A percentile compares a stretch with the other conserved stretches of the same genome.
Evolutionary conservation across 1,140 invertebrate species (phyloP).

Genomic region (Gonatopus flavifemur): DNA sequence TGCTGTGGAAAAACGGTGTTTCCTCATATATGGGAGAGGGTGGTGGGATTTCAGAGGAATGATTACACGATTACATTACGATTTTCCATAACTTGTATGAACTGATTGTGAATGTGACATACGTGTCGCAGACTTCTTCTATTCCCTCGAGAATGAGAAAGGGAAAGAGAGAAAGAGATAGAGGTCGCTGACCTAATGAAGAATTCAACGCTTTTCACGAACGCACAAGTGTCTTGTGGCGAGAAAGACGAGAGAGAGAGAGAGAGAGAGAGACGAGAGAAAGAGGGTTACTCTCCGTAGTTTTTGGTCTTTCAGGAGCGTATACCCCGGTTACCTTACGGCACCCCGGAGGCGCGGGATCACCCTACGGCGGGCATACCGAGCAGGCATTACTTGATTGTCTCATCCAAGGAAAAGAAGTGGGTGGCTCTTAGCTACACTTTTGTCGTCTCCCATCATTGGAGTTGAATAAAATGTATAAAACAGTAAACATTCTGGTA

Average conservation of each 20-base stretch:
- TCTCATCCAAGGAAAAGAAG: conserved; percentile 36
- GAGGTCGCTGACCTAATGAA: conserved; percentile 19
- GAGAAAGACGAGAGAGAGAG: too few relatives aligned
- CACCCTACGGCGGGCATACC: conserved; percentile 44
- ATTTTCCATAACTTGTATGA: too few relatives aligned
- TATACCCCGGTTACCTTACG: conserved; percentile 41
- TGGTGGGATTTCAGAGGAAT: not conserved
- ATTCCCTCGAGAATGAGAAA: not conserved
- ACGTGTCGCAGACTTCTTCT: too few relatives aligned
- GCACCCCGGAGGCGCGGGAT: conserved; percentile 41
- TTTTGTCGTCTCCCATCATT: too few relatives aligned
- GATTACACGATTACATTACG: too few relatives aligned
- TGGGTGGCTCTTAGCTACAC: too few relatives aligned
- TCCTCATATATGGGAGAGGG: not conserved
- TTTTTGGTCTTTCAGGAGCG: conserved; percentile 29
- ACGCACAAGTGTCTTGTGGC: too few relatives aligned
- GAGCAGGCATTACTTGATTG: conserved; percentile 58
- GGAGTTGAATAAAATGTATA: too few relatives aligned
- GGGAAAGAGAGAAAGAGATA: not conserved
- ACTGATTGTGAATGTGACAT: too few relatives aligned
- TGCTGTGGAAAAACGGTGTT: conserved; percentile 1
- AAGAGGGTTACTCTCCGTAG: not conserved
- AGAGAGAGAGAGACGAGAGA: too few relatives aligned
- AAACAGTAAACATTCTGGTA: too few relatives aligned
- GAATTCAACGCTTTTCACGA: conserved; percentile 32